Conservation (phyloP, 2,888 invertebrate genomes). For the Heteromurus nitidus region DNA sequence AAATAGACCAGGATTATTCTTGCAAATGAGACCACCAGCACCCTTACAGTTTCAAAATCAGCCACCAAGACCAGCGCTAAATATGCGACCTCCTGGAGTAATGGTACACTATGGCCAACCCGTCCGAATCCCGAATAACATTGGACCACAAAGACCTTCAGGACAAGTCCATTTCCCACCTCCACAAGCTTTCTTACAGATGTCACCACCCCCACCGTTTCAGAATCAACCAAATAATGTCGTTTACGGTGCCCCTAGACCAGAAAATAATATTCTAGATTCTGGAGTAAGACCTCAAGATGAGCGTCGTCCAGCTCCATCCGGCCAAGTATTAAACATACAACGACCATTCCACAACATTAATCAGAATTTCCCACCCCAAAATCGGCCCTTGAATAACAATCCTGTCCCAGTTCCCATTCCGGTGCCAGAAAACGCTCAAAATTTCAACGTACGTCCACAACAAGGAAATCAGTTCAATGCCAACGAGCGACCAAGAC, state of each 20-base stretch:
- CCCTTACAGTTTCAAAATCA: conserved; percentile 40
- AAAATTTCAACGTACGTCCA: not conserved
- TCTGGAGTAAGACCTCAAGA: conserved; percentile 24
- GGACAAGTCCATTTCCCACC: conserved; percentile 60
- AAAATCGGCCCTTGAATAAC: not conserved
- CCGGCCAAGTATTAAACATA: conserved; percentile 50
- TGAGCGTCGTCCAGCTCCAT: conserved; percentile 55
- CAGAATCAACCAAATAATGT: not conserved
- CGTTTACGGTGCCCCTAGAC: conserved; percentile 37
- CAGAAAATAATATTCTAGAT: conserved; percentile 18
- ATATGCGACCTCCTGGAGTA: conserved; percentile 51
- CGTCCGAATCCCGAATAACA: conserved; percentile 48
- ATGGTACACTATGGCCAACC: conserved; percentile 54
- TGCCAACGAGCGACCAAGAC: not conserved
- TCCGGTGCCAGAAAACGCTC: conserved; percentile 42
- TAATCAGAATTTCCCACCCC: not conserved
- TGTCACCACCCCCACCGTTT: conserved; percentile 43
- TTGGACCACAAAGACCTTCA: conserved; percentile 56
- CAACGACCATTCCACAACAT: conserved; percentile 25
- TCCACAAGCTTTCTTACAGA: conserved; percentile 54
- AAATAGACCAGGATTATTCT: conserved; percentile 27
- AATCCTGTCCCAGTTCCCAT: conserved; percentile 60
- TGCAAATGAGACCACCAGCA: conserved; percentile 58
- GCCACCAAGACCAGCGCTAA: conserved; percentile 36
- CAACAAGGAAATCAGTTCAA: conserved; percentile 1